Base-by-base conservation (phyloP, 2,888 invertebrate species). In the Allophyes oxyacanthae region DNA sequence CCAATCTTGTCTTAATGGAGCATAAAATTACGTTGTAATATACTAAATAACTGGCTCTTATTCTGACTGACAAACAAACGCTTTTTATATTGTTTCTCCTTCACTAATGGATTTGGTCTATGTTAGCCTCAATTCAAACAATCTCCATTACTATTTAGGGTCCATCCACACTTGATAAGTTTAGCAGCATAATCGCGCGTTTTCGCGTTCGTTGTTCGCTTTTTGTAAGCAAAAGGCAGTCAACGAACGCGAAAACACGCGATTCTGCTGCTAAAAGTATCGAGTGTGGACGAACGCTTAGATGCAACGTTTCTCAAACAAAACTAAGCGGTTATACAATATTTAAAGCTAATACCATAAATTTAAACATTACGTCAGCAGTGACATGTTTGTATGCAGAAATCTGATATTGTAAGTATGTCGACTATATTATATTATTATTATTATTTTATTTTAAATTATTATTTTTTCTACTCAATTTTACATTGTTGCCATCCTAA, bases 51-150 rank as follows among this genome's bases (percentile, higher is more conserved):
- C 0, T 9, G 48, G 3, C 0, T 32, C 38, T 11, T 36, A 37
- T 46, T n/a, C n/a, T 37, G 8, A 36, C 20, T 13, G n/a, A 7
- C 33, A 36, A n/a, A 33, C 36, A 6, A 49, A 51, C 32, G 8
- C 48, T 38, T 26, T 20, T 37, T 15, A 25, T 38, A 14, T 25
- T 43, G 9, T 59, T 53, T 48, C 55, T 45, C 7, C 15, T 54
- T 44, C n/a, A 30, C 55, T 44, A 48, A 69, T 69, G 34, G 43
- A 44, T 55, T 54, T 40, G 36, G n/a, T 32, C n/a, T 11, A 34
- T 30, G 48, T 61, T 48, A 56, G 55, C 20, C 33, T 38, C 15
- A 40, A 59, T 69, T 46, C n/a, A 50, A 30, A 53, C 10, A 44
- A 44, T 40, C 9, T 36, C 25, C 6, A 37, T 4, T 4, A 28